Evolutionary conservation across 1,140 invertebrate species (phyloP), one percentile per base, ranked within the genome.

Genomic region (Xylocopa sonorina): DNA sequence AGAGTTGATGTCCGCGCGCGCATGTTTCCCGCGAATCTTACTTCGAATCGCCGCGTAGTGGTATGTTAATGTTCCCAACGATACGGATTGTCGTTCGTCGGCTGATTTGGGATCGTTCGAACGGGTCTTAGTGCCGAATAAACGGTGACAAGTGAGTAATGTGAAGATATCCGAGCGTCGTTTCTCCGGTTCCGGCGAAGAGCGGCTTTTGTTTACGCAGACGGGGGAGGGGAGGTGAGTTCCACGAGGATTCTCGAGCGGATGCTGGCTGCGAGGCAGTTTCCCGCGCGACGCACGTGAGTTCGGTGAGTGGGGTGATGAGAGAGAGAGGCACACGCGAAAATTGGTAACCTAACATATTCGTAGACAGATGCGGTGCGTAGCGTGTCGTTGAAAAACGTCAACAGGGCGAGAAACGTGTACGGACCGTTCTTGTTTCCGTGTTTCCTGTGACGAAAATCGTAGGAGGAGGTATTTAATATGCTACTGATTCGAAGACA

Each of bases 231-330:
- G 43, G 58, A 66, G 57, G 60, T 27, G 27, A 12, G 14, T 80
- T 60, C 29, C 58, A 73, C 53, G 80, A 81, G 57, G 57, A 68
- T 67, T 29, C 57, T 48, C 55, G 62, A 6, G 63, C 60, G 29
- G 53, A 80, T 55, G 68, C 73, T 75, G 50, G 4, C 51, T 29
- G 55, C 41, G 29, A 53, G 38, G 38, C 41, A 38, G 57, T 80
- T 84, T 82, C 66, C 78, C 75, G 63, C 78, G 63, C 68, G 46
- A 69, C 66, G 75, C 80, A 82, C 83, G 83, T 84, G 83, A 84
- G 66, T 29, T 6, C 55, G 18, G 38, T 27, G 46, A 60, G 43
- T 29, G 53, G 62, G 63, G 67, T 32, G 46, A 51, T 12, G 41
- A 16, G 62, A 66, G n/a, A n/a, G 6, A 18, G 24, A 29, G 14